These are phyloP conservation scores for Carollia perspicillata DNA, from an alignment of 2,113 vertebrate species.

Conservation along the genomic window DNA sequence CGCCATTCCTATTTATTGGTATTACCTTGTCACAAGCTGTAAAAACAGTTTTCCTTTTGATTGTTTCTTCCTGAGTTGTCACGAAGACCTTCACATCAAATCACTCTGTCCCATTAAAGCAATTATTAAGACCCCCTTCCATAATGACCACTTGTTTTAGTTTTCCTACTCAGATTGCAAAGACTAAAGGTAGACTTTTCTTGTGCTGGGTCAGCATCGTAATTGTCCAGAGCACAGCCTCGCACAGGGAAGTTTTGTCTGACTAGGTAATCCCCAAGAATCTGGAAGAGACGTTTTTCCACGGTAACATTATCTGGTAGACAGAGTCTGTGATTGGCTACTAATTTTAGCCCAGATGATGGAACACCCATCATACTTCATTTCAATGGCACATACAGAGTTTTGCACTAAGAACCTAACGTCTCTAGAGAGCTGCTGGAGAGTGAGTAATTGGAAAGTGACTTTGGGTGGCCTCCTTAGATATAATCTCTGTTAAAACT, in stretches of 20 bases:
- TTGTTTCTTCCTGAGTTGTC: conserved; percentile 83
- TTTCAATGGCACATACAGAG: not conserved
- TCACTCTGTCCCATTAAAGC: conserved; percentile 81
- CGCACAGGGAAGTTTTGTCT: conserved; percentile 22
- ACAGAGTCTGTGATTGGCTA: not conserved
- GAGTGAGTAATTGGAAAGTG: conserved; percentile 20
- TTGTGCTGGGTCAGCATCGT: conserved; percentile 70
- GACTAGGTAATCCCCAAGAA: conserved; percentile 23
- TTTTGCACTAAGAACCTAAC: conserved; percentile 4
- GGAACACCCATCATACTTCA: not conserved
- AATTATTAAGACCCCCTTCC: conserved; percentile 76
- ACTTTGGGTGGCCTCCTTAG: conserved; percentile 10
- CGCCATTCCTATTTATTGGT: conserved; percentile 68
- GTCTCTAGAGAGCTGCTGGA: not conserved
- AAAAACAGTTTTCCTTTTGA: conserved; percentile 79
- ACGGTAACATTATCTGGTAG: conserved; percentile 42
- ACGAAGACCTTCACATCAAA: conserved; percentile 75
- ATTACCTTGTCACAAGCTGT: conserved; percentile 77
- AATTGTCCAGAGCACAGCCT: conserved; percentile 54
- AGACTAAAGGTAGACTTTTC: conserved; percentile 71
- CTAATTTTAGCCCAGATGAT: not conserved
- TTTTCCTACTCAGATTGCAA: conserved; percentile 69
- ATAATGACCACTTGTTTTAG: conserved; percentile 73
- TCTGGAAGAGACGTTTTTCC: conserved; percentile 47
- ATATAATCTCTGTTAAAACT: conserved; percentile 39